phyloP scores from a whole-genome alignment of 2,888 invertebrate genomes.

The Stenoptilia bipunctidactyla region DNA sequence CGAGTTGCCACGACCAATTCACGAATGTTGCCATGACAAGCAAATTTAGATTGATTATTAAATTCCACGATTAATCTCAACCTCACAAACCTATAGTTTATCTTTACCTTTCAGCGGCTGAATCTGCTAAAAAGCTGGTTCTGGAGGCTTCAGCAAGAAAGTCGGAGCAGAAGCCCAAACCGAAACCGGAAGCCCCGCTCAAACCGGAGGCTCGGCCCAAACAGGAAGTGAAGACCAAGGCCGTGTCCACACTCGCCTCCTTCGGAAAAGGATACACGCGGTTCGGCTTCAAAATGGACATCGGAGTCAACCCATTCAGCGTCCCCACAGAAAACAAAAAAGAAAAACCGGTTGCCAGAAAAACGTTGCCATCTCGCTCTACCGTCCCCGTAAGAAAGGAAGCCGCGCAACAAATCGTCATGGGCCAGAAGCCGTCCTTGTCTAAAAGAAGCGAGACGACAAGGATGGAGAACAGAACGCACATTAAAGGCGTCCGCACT shows the following conservation, averaged over 20 bases:
- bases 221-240: neutral
- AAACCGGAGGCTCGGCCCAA: no score
- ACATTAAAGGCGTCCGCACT: constrained; percentile 76
- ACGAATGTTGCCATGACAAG: no score
- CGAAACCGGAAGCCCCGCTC: no score
- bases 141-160: neutral
- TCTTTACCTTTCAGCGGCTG: constrained; percentile 23
- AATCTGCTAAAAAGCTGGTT: constrained; percentile 38
- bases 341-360: neutral
- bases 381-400: constrained; percentile 29
- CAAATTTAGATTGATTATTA: no score
- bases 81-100: no score
- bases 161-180: neutral
- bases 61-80: no score
- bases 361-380: constrained; percentile 32
- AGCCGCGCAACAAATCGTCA: constrained; percentile 36
- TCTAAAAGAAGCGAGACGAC: constrained; percentile 32
- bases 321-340: constrained; percentile 16
- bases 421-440: constrained; percentile 45
- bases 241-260: constrained; percentile 12
- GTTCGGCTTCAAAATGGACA: constrained; percentile 62
- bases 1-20: no score
- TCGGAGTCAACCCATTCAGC: constrained; percentile 50
- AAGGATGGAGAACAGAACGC: constrained; percentile 50
- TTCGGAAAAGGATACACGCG: constrained; percentile 43